These are phyloP conservation scores for Pelmatolapia mariae DNA, from an alignment of 2,113 vertebrate species.

Conservation along the genomic window DNA sequence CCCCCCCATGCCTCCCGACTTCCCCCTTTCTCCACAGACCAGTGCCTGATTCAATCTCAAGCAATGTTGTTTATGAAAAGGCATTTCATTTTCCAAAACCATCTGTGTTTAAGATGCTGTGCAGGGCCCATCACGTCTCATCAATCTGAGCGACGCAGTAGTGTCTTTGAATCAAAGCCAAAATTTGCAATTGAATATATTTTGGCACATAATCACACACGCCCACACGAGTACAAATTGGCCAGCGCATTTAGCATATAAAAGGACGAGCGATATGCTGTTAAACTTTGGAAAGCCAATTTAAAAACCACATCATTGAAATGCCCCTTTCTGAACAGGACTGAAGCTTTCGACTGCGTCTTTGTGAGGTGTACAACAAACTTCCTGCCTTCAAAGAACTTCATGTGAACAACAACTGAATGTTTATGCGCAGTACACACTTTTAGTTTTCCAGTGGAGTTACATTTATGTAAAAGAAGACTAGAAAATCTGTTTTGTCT, in stretches of 20 bases:
- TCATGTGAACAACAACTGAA: neutral
- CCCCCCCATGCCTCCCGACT: neutral
- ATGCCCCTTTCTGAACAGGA: neutral
- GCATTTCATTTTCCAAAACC: slow-evolving; percentile 42
- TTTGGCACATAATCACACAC: neutral
- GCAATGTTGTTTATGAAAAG: slow-evolving; percentile 42
- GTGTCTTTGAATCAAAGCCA: neutral
- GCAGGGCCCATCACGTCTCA: slow-evolving; percentile 1
- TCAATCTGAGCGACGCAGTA: neutral
- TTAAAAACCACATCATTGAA: neutral
- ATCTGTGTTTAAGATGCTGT: slow-evolving; percentile 13
- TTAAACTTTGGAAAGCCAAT: neutral
- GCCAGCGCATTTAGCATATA: neutral
- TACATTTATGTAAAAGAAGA: neutral
- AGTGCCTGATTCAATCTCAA: slow-evolving; percentile 43
- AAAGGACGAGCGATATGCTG: neutral
- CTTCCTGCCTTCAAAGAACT: neutral
- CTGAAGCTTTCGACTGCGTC: rapidly evolving
- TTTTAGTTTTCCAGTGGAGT: neutral
- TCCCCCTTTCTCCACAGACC: neutral
- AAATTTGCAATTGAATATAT: neutral
- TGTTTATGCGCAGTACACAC: neutral
- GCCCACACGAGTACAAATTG: neutral
- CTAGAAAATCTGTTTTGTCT: neutral
- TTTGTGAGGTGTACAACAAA: neutral